phyloP scores from a whole-genome alignment of 2,888 invertebrate genomes.

The Hyppa rectilinea region DNA sequence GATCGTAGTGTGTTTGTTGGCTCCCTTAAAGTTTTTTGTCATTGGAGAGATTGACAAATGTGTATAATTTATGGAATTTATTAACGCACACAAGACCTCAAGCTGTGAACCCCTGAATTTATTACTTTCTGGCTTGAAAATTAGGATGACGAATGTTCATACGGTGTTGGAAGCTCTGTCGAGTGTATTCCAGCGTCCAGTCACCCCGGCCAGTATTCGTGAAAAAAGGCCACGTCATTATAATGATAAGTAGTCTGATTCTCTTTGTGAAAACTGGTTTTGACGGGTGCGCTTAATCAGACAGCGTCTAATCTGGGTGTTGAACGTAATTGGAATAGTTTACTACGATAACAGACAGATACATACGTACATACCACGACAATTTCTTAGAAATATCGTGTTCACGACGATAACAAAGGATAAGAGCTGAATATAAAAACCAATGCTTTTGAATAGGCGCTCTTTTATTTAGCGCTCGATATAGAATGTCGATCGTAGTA shows the following conservation, averaged over 20 bases:
- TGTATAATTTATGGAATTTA: conserved; percentile 56
- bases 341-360: conserved; percentile 37
- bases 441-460: conserved; percentile 5
- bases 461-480: conserved; percentile 10
- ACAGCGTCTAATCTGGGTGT: conserved; percentile 19
- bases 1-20: conserved; percentile 9
- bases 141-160: conserved; percentile 51
- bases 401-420: conserved; percentile 42
- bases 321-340: conserved; percentile 39
- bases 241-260: conserved; percentile 28
- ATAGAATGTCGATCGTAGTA: conserved; percentile 9
- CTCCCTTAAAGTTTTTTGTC: conserved; percentile 43
- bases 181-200: conserved; percentile 13
- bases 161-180: conserved; percentile 27
- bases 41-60: conserved; percentile 51
- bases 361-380: conserved; percentile 23
- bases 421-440: conserved; percentile 38
- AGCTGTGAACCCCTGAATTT: conserved; percentile 52
- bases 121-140: conserved; percentile 54
- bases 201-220: conserved; percentile 12
- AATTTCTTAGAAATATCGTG: conserved; percentile 48
- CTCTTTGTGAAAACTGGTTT: conserved; percentile 21
- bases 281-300: conserved; percentile 9
- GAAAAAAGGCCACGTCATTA: conserved; percentile 41
- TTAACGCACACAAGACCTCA: conserved; percentile 51